A percentile compares a stretch with the other conserved stretches of the same genome.
phyloP scores from a whole-genome alignment of 2,797 vertebrate species.

The Syndactyla subalaris region DNA sequence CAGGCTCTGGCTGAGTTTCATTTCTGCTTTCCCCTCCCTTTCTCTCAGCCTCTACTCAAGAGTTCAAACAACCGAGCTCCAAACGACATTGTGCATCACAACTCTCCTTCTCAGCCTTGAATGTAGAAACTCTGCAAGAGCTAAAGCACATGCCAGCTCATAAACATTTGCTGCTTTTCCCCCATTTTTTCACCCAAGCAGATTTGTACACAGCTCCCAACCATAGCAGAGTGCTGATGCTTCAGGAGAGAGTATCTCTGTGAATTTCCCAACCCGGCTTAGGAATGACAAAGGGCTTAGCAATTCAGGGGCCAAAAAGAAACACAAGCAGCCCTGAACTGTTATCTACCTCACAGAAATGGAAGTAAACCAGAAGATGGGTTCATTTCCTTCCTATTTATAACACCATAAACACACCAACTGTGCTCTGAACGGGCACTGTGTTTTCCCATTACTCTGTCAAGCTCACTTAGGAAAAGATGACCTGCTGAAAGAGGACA shows the following conservation, averaged over 20 bases:
- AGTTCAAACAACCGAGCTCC: background rate
- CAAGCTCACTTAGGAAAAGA: background rate
- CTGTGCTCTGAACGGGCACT: background rate
- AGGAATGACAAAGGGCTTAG: background rate
- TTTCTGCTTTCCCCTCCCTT: background rate
- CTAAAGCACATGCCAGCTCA: background rate
- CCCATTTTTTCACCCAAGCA: background rate
- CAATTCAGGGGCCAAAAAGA: background rate
- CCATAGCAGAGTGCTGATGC: background rate
- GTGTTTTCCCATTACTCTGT: background rate
- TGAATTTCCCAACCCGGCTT: background rate
- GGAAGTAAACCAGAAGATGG: background rate
- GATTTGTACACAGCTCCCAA: background rate
- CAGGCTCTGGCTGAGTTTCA: background rate
- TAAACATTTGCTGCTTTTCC: background rate
- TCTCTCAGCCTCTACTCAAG: background rate
- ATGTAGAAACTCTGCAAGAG: background rate
- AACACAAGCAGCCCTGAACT: background rate
- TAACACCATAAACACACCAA: rapidly evolving
- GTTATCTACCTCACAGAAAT: background rate
- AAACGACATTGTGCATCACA: background rate
- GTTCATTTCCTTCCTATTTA: rapidly evolving
- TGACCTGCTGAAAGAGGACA: background rate
- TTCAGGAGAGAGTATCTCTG: background rate
- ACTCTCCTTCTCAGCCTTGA: background rate